Evolutionary conservation across 2,797 vertebrate genomes (phyloP), one percentile per base, ranked within the genome.

Genomic region (Poecile montanus): DNA sequence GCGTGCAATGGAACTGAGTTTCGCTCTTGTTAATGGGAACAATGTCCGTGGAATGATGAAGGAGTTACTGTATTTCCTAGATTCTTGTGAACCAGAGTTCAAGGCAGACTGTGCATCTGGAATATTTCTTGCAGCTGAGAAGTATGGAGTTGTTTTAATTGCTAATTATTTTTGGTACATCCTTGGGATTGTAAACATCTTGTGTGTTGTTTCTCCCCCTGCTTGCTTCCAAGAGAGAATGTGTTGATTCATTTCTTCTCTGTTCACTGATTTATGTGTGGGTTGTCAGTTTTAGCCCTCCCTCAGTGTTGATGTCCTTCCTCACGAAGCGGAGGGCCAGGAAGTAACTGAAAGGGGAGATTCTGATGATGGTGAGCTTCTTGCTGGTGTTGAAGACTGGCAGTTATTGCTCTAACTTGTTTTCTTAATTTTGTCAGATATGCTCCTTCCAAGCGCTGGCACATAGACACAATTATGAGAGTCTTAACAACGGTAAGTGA

Each of bases 31-130:
- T 91, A 99, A 99, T 50, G 99, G 99, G 75, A 99, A 99, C 98
- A 99, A 99, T 97, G 99, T 99, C 62, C 98, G 99, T 97, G 99
- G 99, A 88, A 99, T 99, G 99, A 99, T 99, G 99, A 99, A 99
- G 97, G 99, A 99, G 96, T 98, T 99, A 94, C 98, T 99, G 76
- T 99, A 99, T 98, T 99, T 99, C 97, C 97, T 99, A 96, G 99
- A 99, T 97, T 99, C 99, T 16, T 99, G 99, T 97, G 99, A 99
- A 97, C 99, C 99, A 34, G 99, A 99, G 95, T 99, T 99, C 98
- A 99, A 99, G 98, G 99, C 99, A 30, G 99, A 99, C 96, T 99
- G 99, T 95, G 99, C 99, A 77, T 99, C 99, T 34, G 99, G 99
- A 96, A 98, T 99, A 97, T 99, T 99, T 97, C 98, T 99, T 97